Evolutionary conservation across 2,113 vertebrate genomes (phyloP).

Genomic region (Barnardius zonarius): DNA sequence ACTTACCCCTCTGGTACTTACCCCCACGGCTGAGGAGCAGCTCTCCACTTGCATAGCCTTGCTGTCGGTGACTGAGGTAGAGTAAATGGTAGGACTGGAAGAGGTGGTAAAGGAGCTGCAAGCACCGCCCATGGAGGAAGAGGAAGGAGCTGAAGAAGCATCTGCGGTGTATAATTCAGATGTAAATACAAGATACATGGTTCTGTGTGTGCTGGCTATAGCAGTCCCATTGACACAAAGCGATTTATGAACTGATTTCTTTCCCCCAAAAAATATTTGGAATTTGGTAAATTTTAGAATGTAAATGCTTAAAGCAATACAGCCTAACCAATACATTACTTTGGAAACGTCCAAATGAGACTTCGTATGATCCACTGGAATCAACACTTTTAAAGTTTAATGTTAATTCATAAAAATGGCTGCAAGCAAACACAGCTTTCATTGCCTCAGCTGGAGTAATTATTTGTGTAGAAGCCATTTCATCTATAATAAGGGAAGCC

Average conservation of each 20-base stretch:
- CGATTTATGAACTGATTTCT: slow-evolving; percentile 73
- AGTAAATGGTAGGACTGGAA: slow-evolving; percentile 93
- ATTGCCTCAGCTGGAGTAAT: slow-evolving; percentile 70
- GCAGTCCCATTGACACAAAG: slow-evolving; percentile 86
- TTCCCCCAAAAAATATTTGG: slow-evolving; percentile 75
- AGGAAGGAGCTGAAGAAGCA: slow-evolving; percentile 93
- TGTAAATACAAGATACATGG: slow-evolving; percentile 86
- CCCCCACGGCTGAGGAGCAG: slow-evolving; percentile 86
- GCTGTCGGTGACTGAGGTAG: slow-evolving; percentile 89
- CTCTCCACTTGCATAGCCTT: slow-evolving; percentile 84
- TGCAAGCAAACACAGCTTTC: slow-evolving; percentile 72
- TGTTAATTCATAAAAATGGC: slow-evolving; percentile 63
- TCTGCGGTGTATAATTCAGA: slow-evolving; percentile 96
- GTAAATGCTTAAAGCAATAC: slow-evolving; percentile 67
- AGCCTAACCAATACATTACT: slow-evolving; percentile 51
- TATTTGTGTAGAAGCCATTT: slow-evolving; percentile 72
- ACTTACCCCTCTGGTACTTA: slow-evolving; percentile 88
- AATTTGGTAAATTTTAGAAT: slow-evolving; percentile 77
- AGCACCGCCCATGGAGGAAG: slow-evolving; percentile 97
- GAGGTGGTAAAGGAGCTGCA: slow-evolving; percentile 97
- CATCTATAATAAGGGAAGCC: slow-evolving; percentile 70
- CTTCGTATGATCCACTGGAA: slow-evolving; percentile 41
- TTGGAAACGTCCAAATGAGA: slow-evolving; percentile 71
- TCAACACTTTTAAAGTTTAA: slow-evolving; percentile 55
- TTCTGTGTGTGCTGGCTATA: slow-evolving; percentile 83